Conservation (phyloP, 1,140 invertebrate species). For the Trichoplusia ni region DNA sequence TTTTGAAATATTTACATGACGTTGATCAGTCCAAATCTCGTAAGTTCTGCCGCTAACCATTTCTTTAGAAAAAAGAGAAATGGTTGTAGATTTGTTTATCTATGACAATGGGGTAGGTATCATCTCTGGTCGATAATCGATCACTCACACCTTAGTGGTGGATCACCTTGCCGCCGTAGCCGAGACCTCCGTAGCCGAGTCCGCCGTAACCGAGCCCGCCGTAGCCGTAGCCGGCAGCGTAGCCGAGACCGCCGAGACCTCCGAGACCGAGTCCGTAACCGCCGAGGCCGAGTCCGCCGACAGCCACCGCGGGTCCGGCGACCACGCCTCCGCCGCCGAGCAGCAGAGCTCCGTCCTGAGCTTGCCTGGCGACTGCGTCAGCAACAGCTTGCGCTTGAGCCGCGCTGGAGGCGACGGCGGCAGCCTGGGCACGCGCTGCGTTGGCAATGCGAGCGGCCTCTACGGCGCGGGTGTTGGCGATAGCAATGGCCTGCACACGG, state of each 20-base stretch:
- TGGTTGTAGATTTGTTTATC: conserved; percentile 62
- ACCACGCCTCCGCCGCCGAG: conserved; percentile 47
- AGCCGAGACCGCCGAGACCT: conserved; percentile 35
- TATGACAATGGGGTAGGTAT: conserved; percentile 46
- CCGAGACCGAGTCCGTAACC: too few relatives aligned
- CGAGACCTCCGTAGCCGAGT: conserved; percentile 25
- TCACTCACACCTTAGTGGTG: conserved; percentile 43
- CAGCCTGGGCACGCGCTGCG: conserved; percentile 67
- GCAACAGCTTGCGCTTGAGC: conserved; percentile 70
- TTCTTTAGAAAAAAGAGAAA: conserved; percentile 57
- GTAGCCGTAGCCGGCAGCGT: conserved; percentile 35
- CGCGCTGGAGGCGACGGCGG: conserved; percentile 62
- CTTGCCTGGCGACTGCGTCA: conserved; percentile 63
- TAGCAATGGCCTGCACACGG: conserved; percentile 66
- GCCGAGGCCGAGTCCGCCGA: conserved; percentile 36
- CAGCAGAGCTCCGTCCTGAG: conserved; percentile 54
- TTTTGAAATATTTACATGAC: conserved; percentile 59
- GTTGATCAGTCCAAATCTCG: conserved; percentile 45
- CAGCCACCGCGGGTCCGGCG: conserved; percentile 30
- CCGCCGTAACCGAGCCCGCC: conserved; percentile 38
- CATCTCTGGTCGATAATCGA: conserved; percentile 36
- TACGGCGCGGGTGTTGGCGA: conserved; percentile 67
- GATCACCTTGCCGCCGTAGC: conserved; percentile 29
- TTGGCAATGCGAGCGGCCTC: conserved; percentile 70
- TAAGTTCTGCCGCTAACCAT: conserved; percentile 67